A percentile compares a stretch with the other conserved stretches of the same genome.
These are phyloP conservation scores for Lymantria dispar DNA, from an alignment of 2,888 invertebrate species.

Conservation along the genomic window DNA sequence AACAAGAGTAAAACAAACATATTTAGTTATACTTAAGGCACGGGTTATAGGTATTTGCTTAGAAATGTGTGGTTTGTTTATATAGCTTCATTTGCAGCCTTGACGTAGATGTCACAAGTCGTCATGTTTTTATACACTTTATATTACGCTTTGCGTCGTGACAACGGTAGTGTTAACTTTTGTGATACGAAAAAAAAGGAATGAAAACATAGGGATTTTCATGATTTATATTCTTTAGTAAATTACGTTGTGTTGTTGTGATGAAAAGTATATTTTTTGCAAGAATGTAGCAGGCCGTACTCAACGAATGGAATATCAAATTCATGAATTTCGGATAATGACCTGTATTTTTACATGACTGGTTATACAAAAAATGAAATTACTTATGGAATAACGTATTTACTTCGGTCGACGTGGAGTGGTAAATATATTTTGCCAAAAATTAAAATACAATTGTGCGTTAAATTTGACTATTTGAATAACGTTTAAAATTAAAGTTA, in stretches of 20 bases:
- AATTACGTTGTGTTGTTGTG: background rate
- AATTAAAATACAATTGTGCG: too few relatives aligned
- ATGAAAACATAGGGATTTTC: constrained; percentile 3
- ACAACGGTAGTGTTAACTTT: constrained; percentile 2
- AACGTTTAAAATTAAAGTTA: too few relatives aligned
- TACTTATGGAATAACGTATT: background rate
- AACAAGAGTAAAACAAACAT: too few relatives aligned
- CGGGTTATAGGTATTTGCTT: constrained; percentile 1
- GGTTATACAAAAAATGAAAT: background rate
- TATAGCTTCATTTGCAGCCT: background rate
- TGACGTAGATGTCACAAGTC: constrained; percentile 8
- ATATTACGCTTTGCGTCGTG: constrained; percentile 5
- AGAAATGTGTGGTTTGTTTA: constrained; percentile 7
- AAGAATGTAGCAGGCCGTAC: background rate
- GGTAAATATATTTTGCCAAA: too few relatives aligned
- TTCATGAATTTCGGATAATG: background rate
- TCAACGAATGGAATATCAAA: background rate
- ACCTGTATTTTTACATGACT: background rate
- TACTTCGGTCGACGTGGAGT: too few relatives aligned
- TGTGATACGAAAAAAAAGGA: constrained; percentile 1
- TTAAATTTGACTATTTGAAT: too few relatives aligned
- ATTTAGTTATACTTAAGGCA: too few relatives aligned
- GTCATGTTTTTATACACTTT: constrained; percentile 6
- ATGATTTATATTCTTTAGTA: constrained; percentile 1
- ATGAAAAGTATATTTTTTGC: background rate